These are phyloP conservation scores for Druon quercuslanigerum DNA, from an alignment of 1,140 invertebrate species.

Conservation along the genomic window DNA sequence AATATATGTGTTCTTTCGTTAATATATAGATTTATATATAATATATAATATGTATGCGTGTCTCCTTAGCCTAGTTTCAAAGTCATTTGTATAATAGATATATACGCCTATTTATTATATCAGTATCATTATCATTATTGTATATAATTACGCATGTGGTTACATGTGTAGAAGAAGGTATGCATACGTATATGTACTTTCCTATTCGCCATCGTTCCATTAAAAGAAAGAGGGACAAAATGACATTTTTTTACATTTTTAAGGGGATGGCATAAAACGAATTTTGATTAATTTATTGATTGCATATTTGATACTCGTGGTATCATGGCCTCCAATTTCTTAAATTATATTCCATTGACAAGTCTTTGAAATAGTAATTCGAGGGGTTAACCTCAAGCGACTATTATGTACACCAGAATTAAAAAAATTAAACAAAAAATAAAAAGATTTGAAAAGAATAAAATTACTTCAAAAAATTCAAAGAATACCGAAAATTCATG, in stretches of 20 bases:
- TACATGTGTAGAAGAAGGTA: slow-evolving; percentile 21
- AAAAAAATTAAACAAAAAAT: too few relatives aligned
- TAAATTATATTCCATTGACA: slow-evolving; percentile 18
- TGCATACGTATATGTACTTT: slow-evolving; percentile 45
- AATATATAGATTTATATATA: slow-evolving; percentile 38
- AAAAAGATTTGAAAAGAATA: too few relatives aligned
- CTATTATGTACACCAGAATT: too few relatives aligned
- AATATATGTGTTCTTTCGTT: slow-evolving; percentile 56
- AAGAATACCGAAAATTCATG: too few relatives aligned
- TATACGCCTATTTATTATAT: slow-evolving; percentile 48
- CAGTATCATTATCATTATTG: slow-evolving; percentile 34
- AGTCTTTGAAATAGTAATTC: slow-evolving; percentile 8
- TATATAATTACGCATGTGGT: slow-evolving; percentile 39
- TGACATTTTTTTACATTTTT: not conserved
- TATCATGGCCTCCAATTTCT: slow-evolving; percentile 4
- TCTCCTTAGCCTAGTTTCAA: slow-evolving; percentile 42
- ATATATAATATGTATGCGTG: slow-evolving; percentile 51
- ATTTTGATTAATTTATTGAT: slow-evolving; percentile 30
- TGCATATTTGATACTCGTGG: slow-evolving; percentile 25
- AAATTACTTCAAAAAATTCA: too few relatives aligned
- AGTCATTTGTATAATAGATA: slow-evolving; percentile 41
- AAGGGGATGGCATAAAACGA: slow-evolving; percentile 16
- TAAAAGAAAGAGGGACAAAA: not conserved
- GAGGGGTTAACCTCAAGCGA: too few relatives aligned
- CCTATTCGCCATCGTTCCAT: slow-evolving; percentile 24